These are phyloP conservation scores for Prosapia bicincta DNA, from an alignment of 2,888 invertebrate species.

Conservation along the genomic window DNA sequence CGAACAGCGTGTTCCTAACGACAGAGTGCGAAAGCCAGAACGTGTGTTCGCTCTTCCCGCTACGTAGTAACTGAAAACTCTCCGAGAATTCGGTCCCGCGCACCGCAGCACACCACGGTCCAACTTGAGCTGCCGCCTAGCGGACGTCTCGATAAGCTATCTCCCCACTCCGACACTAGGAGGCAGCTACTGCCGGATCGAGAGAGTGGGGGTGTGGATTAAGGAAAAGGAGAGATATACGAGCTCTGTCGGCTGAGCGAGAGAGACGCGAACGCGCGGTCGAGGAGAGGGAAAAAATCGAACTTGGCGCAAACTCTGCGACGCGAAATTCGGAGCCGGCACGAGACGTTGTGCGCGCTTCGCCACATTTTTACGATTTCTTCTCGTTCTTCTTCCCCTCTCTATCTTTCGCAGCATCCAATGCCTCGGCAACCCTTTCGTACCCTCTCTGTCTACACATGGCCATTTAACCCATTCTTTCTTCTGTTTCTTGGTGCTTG, in stretches of 20 bases:
- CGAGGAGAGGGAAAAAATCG: slow-evolving; percentile 30
- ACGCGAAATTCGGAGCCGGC: slow-evolving; percentile 22
- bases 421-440: slow-evolving; percentile 32
- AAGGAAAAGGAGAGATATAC: slow-evolving; percentile 9
- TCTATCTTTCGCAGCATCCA: slow-evolving; percentile 31
- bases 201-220: slow-evolving; percentile 10
- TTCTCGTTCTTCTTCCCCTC: slow-evolving; percentile 30
- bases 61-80: slow-evolving; percentile 16
- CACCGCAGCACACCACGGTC: slow-evolving; percentile 11
- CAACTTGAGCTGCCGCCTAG: slow-evolving; percentile 20
- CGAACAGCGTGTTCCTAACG: not conserved
- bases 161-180: slow-evolving; percentile 5
- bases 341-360: slow-evolving; percentile 28
- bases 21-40: not conserved
- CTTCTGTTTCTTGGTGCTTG: slow-evolving; percentile 18
- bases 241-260: not conserved
- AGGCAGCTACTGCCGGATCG: not conserved
- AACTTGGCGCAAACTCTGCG: slow-evolving; percentile 32
- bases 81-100: slow-evolving; percentile 9
- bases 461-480: slow-evolving; percentile 29
- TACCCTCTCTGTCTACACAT: slow-evolving; percentile 28
- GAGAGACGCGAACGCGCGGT: slow-evolving; percentile 10
- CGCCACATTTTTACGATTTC: slow-evolving; percentile 32
- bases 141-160: slow-evolving; percentile 9
- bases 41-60: slow-evolving; percentile 14